Evolutionary conservation across 2,113 vertebrate species (phyloP), one percentile per base, ranked within the genome.

Genomic region (Coturnix japonica): DNA sequence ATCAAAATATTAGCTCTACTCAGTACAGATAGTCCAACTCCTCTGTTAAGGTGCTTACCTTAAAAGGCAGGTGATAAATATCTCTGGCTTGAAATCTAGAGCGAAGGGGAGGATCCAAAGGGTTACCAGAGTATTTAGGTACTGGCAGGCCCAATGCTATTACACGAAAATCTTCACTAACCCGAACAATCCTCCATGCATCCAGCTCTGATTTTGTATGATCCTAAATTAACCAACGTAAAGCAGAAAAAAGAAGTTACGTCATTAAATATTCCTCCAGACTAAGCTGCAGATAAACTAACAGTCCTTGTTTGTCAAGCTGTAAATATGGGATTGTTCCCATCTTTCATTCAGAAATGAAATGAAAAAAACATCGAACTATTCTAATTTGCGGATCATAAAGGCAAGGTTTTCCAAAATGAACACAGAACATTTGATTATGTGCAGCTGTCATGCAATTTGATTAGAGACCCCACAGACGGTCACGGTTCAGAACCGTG

Each of bases 71-170:
- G 95, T 99, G 98, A 97, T 98, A 98, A 97, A 99, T 91, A 91
- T 99, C 99, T 97, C 99, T 98, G 80, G 99, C 99, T 96, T 99
- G 99, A 97, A 99, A 99, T 47, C 99, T 98, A 35, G 99, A 99
- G 25, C 99, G 99, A 33, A 99, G 98, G 6, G 99, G 99, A 1
- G 99, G 99, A 78, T 99, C 99, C 95, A 99, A 93, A 10, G 99
- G 98, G 92, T 99, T 99, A 59, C 99, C 99, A 84, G 98, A 97
- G 83, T 99, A 99, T 71, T 98, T 98, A 37, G 99, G 99, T 56
- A 99, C 99, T 13, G 99, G 99, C 61, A 99, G 97, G 14, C 99
- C 99, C 56, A 99, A 95, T 11, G 99, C 99, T 49, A 99, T 99
- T 90, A 99, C 99, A 88, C 99, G 98, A 89, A 99, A 99, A 95